Evolutionary conservation across 2,113 vertebrate species (phyloP), one percentile per base, ranked within the genome.

Genomic region (Oncorhynchus mykiss): DNA sequence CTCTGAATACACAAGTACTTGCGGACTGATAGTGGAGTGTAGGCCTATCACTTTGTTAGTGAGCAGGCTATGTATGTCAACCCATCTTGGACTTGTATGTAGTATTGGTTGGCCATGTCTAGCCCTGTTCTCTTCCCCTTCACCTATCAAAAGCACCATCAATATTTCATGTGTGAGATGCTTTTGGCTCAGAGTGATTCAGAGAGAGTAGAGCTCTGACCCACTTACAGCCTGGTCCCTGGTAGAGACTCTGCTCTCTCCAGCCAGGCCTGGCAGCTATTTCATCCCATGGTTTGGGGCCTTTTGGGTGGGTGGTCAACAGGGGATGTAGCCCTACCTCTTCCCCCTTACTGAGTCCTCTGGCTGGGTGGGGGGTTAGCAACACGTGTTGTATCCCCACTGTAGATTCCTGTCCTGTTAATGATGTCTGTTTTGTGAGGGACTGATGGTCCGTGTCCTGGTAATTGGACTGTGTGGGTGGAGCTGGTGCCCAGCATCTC

Each of bases 401-500:
- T 18, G 2, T 54, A 54, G 14, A 14, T 54, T 18, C 51, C 16
- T 18, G 16, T 67, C 65, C 65, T 27, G 64, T 5, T 29, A 62
- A 31, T 67, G 66, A 31, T 29, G 66, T 16, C 16, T 5, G 51
- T 18, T 16, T 18, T 67, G 66, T 67, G 25, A 18, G 29, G 66
- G 8, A 29, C 27, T 29, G 29, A 39, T 29, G 66, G 31, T 13
- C 65, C 12, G 65, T 5, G 14, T 68, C 13, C 27, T 68, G 66
- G 29, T 68, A 39, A 68, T 39, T 68, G 18, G 66, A 31, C 16
- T 16, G 5, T 67, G 14, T 29, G 31, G 66, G 27, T 34, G 59
- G 29, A 34, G 31, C 66, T 34, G 66, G 66, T 6, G 29, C 66
- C 66, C 29, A 7, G 66, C 18, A 20, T 66, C 29, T 70, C 82